A percentile compares a stretch with the other conserved stretches of the same genome.
phyloP scores from a whole-genome alignment of 2,113 vertebrate genomes.

The Plecotus auritus region DNA sequence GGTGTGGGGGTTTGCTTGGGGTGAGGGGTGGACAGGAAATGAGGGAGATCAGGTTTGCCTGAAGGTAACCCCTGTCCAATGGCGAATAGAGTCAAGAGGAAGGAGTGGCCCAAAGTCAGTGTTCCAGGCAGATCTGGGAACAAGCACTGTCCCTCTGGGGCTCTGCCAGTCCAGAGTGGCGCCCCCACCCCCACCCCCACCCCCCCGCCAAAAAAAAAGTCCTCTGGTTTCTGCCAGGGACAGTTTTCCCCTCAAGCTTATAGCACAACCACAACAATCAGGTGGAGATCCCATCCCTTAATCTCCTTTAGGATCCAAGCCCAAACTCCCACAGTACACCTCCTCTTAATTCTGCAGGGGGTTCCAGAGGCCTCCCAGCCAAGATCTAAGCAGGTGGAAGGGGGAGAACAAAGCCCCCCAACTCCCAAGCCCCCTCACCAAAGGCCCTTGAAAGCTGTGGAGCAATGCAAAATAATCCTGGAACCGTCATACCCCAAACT shows the following conservation, averaged over 20 bases:
- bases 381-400: not conserved
- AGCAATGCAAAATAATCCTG: constrained; percentile 6
- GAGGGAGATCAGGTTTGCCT: constrained; percentile 28
- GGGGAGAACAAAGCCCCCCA: not conserved
- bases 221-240: not conserved
- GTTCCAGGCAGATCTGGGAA: constrained; percentile 11
- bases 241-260: not conserved
- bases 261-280: not conserved
- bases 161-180: not conserved
- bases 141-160: not conserved
- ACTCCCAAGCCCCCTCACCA: not conserved
- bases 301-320: constrained; percentile 14
- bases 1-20: not conserved
- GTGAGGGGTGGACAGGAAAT: not conserved
- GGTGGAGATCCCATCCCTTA: constrained; percentile 29
- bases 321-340: not conserved
- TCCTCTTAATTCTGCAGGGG: constrained; percentile 26
- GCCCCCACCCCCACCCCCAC: not conserved
- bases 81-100: constrained; percentile 15
- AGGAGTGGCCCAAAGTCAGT: constrained; percentile 22
- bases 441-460: not conserved
- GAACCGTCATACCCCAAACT: not conserved
- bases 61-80: constrained; percentile 23
- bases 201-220: not conserved
- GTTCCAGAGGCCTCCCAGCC: not conserved